Base-by-base conservation (phyloP, 1,140 invertebrate genomes). In the Tetragnatha versicolor region DNA sequence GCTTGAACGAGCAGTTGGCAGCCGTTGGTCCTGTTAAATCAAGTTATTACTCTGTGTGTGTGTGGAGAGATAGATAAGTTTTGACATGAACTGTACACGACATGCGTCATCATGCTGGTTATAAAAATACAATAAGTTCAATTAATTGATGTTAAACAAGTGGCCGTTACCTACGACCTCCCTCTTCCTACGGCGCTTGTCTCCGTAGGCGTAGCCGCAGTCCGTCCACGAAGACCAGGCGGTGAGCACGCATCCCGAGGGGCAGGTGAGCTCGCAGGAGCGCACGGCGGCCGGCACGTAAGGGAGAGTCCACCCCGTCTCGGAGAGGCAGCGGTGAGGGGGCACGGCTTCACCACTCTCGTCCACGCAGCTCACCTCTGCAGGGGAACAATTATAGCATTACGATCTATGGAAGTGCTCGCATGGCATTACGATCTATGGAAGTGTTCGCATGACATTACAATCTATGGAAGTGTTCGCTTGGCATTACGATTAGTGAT, bases 321-420 rank as follows among this genome's bases (percentile, higher is more conserved):
- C 58, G 2, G 47, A 14, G 12, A 77, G 20, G 31, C 76, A 79
- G 12, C 20, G 25, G n/a, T 79, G 49, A 2, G 65, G 63, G 20
- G 68, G 63, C 25, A 79, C 76, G 9, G 20, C 37, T 3, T 29
- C 25, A 17, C 25, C 65, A 22, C 14, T n/a, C 3, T 31, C 51
- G n/a, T 79, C 63, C 14, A 69, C 3, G 7, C 76, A 79, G 29
- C 63, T 79, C 4, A 79, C 63, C 25, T 69, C 76, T 79, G 35
- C 29, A 75, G 60, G 0, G 17, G 29, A 55, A 17, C 5, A 55
- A 55, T 22, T 6, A 53, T 53, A 12, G 9, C 22, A 53, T 53
- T 53, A n/a, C 22, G 7, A 7, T 53, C 22, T 12, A 25, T 12
- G 22, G 6, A 17, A 25, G 25, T 20, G 51, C 51, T 10, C 17